Base-by-base conservation (phyloP, 1,140 invertebrate species). In the Eurytemora carolleeae region DNA sequence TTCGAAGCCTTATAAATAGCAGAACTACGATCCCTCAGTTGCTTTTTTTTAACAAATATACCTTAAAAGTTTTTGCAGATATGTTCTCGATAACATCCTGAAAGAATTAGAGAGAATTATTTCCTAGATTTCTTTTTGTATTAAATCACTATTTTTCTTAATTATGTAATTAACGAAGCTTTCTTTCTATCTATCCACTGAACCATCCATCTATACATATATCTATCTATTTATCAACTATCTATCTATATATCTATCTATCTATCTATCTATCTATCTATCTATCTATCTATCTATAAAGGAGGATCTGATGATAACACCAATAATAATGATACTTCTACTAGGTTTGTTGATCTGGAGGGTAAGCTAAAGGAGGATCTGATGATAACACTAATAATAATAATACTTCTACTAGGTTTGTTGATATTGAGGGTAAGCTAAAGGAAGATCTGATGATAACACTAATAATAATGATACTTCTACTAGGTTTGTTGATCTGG, bases 361-460 rank as follows among this genome's bases (percentile, higher is more conserved):
- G 65, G 69, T 56, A 69, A 80, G 79, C 86, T 89, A 74, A 90
- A 94, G 70, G 91, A 96, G 69, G 88, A 95, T 62, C 77, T 84
- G 19, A 92, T 97, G 85, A 88, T 91, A 80, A 83, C 87, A n/a
- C n/a, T n/a, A n/a, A n/a, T n/a, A n/a, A n/a, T n/a, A n/a, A n/a
- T n/a, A n/a, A n/a, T n/a, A n/a, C n/a, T n/a, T n/a, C n/a, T n/a
- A 7, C 31, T 44, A 44, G 31, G 31, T 44, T 44, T 53, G 55
- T 53, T 17, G 61, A 53, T 68, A 21, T 69, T 52, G 59, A 55
- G 24, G 65, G 69, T 55, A 69, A 80, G 79, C 86, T 89, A 74
- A 90, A 94, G 70, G 91, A 96, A 69, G 88, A 95, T 61, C 77
- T 84, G 19, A 92, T 97, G 85, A 88, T 91, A 80, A 83, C 87